phyloP scores from a whole-genome alignment of 1,140 invertebrate species.

The Musca vetustissima region DNA sequence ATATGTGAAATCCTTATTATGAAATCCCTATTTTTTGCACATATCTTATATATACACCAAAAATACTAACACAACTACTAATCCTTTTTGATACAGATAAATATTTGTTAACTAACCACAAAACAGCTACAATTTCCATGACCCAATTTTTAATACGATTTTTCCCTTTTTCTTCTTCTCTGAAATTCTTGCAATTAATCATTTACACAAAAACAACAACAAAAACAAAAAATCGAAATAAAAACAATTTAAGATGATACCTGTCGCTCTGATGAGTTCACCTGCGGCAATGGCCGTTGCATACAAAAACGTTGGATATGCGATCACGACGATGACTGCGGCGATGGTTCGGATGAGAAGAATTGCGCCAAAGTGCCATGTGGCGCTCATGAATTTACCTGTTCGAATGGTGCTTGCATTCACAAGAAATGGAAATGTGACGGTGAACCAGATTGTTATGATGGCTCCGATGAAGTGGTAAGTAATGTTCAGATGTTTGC shows the following conservation, averaged over 20 bases:
- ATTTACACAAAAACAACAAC: neutral
- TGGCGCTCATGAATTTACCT: slow-evolving; percentile 70
- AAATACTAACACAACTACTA: too few species aligned
- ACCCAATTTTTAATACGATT: slow-evolving; percentile 10
- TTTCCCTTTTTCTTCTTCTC: neutral
- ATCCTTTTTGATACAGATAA: neutral
- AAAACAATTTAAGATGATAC: slow-evolving; percentile 68
- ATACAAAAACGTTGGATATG: slow-evolving; percentile 86
- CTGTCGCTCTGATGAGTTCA: slow-evolving; percentile 85
- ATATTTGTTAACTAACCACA: neutral
- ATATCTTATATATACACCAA: too few species aligned
- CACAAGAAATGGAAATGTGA: slow-evolving; percentile 80
- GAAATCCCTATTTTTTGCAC: too few species aligned
- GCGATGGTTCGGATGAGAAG: slow-evolving; percentile 77
- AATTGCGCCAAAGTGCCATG: slow-evolving; percentile 73
- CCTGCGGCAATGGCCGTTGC: slow-evolving; percentile 84
- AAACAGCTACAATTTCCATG: neutral
- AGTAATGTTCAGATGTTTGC: slow-evolving; percentile 36
- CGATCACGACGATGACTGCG: slow-evolving; percentile 85
- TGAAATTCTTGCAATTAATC: neutral
- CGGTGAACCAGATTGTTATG: slow-evolving; percentile 79
- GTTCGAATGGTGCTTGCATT: slow-evolving; percentile 70
- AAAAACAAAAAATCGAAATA: neutral
- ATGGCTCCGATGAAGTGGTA: slow-evolving; percentile 78
- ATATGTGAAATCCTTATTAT: too few species aligned